Conservation (phyloP, 2,888 invertebrate species). For the Pandemis cinnamomeana region DNA sequence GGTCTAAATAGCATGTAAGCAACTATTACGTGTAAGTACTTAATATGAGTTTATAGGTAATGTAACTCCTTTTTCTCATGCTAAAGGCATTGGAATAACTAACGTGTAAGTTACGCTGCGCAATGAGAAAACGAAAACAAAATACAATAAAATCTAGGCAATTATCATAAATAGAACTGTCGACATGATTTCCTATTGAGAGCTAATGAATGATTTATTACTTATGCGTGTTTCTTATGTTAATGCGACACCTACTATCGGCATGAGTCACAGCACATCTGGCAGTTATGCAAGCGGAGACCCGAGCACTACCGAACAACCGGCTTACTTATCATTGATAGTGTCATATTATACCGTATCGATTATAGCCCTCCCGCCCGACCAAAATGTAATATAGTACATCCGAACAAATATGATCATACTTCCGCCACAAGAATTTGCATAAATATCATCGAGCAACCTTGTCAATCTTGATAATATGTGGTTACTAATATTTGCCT, state of each 20-base stretch:
- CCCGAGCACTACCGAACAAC: conserved; percentile 42
- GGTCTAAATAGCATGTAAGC: conserved; percentile 57
- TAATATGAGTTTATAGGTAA: conserved; percentile 30
- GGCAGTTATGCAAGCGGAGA: conserved; percentile 61
- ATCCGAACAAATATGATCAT: conserved; percentile 3
- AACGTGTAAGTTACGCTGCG: not conserved
- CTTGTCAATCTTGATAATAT: conserved; percentile 12
- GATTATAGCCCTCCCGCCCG: conserved; percentile 27
- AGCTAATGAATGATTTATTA: conserved; percentile 17
- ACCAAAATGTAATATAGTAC: conserved; percentile 7
- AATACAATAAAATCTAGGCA: not conserved
- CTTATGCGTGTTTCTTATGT: conserved; percentile 26
- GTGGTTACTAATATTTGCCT: conserved; percentile 18
- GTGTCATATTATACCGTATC: conserved; percentile 28
- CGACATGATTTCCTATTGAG: conserved; percentile 12
- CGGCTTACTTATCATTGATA: conserved; percentile 31
- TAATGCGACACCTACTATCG: conserved; percentile 62
- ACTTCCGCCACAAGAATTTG: conserved; percentile 8
- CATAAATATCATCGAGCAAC: conserved; percentile 6
- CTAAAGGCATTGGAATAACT: not conserved
- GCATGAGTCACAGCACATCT: conserved; percentile 74
- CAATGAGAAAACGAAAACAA: not conserved
- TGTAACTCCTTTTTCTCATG: conserved; percentile 22
- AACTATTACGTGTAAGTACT: conserved; percentile 32
- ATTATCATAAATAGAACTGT: conserved; percentile 1